Percentiles rank a stretch among this genome's conserved stretches.
Conservation (phyloP, 2,888 invertebrate species). For the Lingula anatina region DNA sequence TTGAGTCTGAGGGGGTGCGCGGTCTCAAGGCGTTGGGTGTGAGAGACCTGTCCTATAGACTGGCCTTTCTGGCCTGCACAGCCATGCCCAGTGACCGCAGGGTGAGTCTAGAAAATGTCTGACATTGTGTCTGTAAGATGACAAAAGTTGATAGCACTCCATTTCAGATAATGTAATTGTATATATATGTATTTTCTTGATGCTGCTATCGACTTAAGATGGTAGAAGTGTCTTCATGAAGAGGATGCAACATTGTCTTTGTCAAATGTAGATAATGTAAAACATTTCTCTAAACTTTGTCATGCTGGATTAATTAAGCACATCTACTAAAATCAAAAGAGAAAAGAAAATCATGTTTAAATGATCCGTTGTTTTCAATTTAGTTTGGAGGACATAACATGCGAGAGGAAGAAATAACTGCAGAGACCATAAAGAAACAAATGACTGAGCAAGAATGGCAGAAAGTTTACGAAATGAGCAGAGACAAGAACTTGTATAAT, state of each 20-base stretch:
- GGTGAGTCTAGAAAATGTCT: no score
- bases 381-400: slow-evolving; percentile 80
- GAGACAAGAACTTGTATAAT: slow-evolving; percentile 79
- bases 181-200: neutral
- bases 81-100: slow-evolving; percentile 80
- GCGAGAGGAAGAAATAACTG: slow-evolving; percentile 80
- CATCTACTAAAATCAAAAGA: neutral
- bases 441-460: slow-evolving; percentile 79
- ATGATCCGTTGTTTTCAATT: slow-evolving; percentile 11
- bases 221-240: no score
- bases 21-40: slow-evolving; percentile 84
- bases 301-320: no score
- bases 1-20: slow-evolving; percentile 74
- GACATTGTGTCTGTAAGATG: no score
- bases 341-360: neutral
- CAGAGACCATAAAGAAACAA: slow-evolving; percentile 85
- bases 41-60: slow-evolving; percentile 77
- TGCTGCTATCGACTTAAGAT: no score
- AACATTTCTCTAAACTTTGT: no score
- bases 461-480: slow-evolving; percentile 94
- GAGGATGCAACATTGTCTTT: no score
- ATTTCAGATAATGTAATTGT: neutral
- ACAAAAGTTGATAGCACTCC: neutral
- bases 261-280: no score
- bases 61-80: slow-evolving; percentile 91